These are phyloP conservation scores for Zelleria hepariella DNA, from an alignment of 2,888 invertebrate genomes.

Conservation along the genomic window DNA sequence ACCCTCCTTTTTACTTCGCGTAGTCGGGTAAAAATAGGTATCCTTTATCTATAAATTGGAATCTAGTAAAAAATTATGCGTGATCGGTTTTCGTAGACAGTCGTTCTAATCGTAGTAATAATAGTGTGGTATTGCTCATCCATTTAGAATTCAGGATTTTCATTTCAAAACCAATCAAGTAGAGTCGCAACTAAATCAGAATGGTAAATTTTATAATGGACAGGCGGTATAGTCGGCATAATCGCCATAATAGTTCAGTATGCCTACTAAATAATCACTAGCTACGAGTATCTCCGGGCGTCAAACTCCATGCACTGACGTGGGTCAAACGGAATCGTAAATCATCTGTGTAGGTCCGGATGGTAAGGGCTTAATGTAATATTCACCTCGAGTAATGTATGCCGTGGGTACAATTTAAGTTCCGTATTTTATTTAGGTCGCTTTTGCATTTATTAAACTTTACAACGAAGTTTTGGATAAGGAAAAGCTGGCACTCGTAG, in stretches of 20 bases:
- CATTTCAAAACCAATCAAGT: background rate
- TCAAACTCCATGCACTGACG: slow-evolving; percentile 10
- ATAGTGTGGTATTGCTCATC: too few relatives aligned
- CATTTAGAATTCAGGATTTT: background rate
- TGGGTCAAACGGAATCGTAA: slow-evolving; percentile 45
- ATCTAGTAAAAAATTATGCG: too few relatives aligned
- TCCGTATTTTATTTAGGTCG: background rate
- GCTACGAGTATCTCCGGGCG: background rate
- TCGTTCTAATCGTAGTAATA: too few relatives aligned
- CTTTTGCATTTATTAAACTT: background rate
- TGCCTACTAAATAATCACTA: background rate
- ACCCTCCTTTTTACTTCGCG: too few relatives aligned
- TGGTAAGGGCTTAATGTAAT: background rate
- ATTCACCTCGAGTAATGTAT: background rate
- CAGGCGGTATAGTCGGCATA: background rate
- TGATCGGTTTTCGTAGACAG: too few relatives aligned
- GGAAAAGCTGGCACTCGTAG: too few relatives aligned
- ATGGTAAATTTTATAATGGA: background rate
- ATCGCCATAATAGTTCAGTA: too few relatives aligned
- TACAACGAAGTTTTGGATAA: background rate
- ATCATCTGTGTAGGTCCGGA: slow-evolving; percentile 18
- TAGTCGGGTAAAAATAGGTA: too few relatives aligned
- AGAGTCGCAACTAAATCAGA: too few relatives aligned
- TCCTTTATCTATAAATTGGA: too few relatives aligned
- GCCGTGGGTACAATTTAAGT: background rate